Evolutionary conservation across 2,888 invertebrate genomes (phyloP), one percentile per base, ranked within the genome.

Genomic region (Ectemnius lituratus): DNA sequence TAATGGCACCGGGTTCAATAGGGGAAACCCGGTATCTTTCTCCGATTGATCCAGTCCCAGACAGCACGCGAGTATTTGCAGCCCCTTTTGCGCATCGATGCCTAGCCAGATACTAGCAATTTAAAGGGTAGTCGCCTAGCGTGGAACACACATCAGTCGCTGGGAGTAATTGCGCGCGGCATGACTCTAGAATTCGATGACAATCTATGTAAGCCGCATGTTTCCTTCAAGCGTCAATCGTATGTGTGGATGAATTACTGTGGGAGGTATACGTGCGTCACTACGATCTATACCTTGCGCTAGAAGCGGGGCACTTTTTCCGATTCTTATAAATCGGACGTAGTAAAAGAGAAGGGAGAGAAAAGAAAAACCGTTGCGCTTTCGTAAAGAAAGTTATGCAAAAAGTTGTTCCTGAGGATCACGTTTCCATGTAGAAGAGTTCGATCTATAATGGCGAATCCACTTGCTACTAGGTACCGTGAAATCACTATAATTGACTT

Each of bases 31-130:
- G 23, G n/a, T 28, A 16, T 16, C 13, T 62, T 62, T 62, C 46
- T 20, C 6, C 61, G 61, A 62, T 46, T 62, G 61, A 62, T 62
- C 61, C 61, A 62, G 13, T 11, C 46, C 61, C 46, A 46, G 61
- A 62, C 46, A 20, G 61, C 16, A 62, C 61, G 61, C 20, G 14
- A 20, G 4, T 45, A 18, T 18, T 6, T 45, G 61, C 61, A 20
- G 47, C 16, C 61, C 37, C 61, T 46, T 58, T 58, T 20, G 18
- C 16, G 46, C 61, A 46, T 14, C 52, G 52, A 52, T 14, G 16
- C 52, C 4, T 14, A 14, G 52, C 1, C n/a, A 14, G 52, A 52
- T 52, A 52, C 4, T 0, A 14, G 16, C 11, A 16, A 52, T 52
- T 52, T 52, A 14, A 16, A 52, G 37, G 8, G 37, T 37, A 11